Evolutionary conservation across 2,888 invertebrate genomes (phyloP), one percentile per base, ranked within the genome.

Genomic region (Patella depressa): DNA sequence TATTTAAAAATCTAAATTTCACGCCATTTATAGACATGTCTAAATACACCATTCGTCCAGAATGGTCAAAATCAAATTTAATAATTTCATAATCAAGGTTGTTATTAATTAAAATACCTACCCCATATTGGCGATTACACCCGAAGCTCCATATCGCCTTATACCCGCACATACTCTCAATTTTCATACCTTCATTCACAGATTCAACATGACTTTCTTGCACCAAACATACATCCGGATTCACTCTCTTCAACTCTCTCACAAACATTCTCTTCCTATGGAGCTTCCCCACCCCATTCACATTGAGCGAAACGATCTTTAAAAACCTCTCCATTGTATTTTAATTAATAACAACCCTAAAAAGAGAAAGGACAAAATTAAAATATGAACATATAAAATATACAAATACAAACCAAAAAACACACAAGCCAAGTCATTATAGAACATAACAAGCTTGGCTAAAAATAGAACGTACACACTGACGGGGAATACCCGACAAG

Each of bases 151-250:
- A 75, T 53, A 75, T 17, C 9, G 69, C 17, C 55, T 55, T 55
- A 9, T 73, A 71, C 70, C 73, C 77, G 75, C 76, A 76, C 17
- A 15, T 24, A 24, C 77, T 78, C 11, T 65, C 17, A 45, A 80
- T 78, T 24, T 53, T n/a, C 4, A 34, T 24, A 29, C 53, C 19
- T 70, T 76, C 55, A 55, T 17, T 55, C 55, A 55, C 55, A 55
- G 55, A 55, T 55, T 55, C 55, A 55, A 55, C 17, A 55, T 55
- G 55, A 55, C 55, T 55, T 3, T 55, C 55, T 55, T 55, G 55
- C 55, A 55, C 55, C 55, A 55, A 17, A 55, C 55, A 55, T 17
- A 55, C 55, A 55, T 55, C 55, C 1, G 55, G 14, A 15, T 55
- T 55, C 55, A 55, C 17, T 2, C 55, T 55, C 17, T 55, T 55